A percentile compares a stretch with the other conserved stretches of the same genome.
These are phyloP conservation scores for Hypotaenidia philippensis DNA, from an alignment of 2,797 vertebrate species.

Conservation along the genomic window DNA sequence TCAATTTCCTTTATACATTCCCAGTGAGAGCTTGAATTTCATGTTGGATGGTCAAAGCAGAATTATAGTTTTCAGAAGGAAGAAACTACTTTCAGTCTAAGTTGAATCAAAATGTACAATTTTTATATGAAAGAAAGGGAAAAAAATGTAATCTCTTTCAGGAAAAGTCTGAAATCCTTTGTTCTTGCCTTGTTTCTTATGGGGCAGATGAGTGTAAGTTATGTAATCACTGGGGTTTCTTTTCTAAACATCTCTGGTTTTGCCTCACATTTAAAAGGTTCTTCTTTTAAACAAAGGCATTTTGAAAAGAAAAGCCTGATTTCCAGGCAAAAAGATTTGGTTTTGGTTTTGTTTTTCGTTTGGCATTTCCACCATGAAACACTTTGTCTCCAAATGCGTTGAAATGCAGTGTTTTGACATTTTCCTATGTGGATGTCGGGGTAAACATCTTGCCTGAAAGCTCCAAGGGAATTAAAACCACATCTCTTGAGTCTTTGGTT, in stretches of 20 bases:
- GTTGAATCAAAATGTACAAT: not conserved
- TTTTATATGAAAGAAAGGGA: not conserved
- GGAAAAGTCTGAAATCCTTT: not conserved
- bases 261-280: not conserved
- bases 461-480: slow-evolving; percentile 22
- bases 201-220: not conserved
- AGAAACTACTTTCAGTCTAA: not conserved
- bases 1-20: not conserved
- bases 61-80: not conserved
- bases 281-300: not conserved
- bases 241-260: not conserved
- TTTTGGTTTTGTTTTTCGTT: not conserved
- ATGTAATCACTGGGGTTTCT: fast-evolving
- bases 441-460: slow-evolving; percentile 39
- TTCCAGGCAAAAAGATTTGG: not conserved
- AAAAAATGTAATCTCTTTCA: not conserved
- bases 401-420: slow-evolving; percentile 56
- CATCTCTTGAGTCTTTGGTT: not conserved
- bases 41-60: not conserved
- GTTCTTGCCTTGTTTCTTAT: not conserved
- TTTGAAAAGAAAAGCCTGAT: not conserved
- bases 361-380: slow-evolving; percentile 29
- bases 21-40: not conserved
- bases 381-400: not conserved
- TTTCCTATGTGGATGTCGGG: not conserved